A percentile compares a stretch with the other conserved stretches of the same genome.
phyloP scores from a whole-genome alignment of 35 echinoderm and acorn worm genomes.

The Eucidaris tribuloides region DNA sequence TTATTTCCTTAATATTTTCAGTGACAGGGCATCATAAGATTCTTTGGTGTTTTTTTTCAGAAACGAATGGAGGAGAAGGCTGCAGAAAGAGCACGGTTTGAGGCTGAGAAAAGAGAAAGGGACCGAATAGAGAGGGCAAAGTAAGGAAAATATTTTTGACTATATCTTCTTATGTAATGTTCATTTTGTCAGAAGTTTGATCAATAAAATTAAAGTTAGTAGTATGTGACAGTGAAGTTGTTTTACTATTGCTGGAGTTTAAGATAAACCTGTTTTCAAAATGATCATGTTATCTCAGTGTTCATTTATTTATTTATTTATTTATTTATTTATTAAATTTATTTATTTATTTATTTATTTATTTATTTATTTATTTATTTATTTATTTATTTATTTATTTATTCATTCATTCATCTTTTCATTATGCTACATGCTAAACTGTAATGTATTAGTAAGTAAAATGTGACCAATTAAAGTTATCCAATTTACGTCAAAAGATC shows the following conservation, averaged over 20 bases:
- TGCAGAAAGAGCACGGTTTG: slow-evolving; percentile 50
- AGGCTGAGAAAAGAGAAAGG: slow-evolving; percentile 66
- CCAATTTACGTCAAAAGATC: too few species aligned
- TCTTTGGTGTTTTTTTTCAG: slow-evolving; percentile 24
- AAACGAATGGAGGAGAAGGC: slow-evolving; percentile 75
- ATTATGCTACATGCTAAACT: too few species aligned
- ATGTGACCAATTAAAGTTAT: too few species aligned
- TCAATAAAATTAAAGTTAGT: too few species aligned
- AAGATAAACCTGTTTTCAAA: too few species aligned
- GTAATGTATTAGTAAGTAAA: too few species aligned
- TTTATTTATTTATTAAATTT: background rate
- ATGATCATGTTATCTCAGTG: too few species aligned
- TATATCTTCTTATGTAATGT: too few species aligned
- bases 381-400: background rate
- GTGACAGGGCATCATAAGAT: background rate
- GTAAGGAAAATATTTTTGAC: slow-evolving; percentile 38
- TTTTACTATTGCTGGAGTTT: too few species aligned
- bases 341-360: background rate
- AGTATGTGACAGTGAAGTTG: too few species aligned
- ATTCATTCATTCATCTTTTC: background rate
- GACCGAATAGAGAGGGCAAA: slow-evolving; percentile 71
- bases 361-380: background rate
- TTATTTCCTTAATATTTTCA: background rate
- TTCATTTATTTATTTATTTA: background rate
- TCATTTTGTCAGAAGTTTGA: too few species aligned